These are phyloP conservation scores for Nannobrachium achirus DNA, from an alignment of 2,113 vertebrate species.

Conservation along the genomic window DNA sequence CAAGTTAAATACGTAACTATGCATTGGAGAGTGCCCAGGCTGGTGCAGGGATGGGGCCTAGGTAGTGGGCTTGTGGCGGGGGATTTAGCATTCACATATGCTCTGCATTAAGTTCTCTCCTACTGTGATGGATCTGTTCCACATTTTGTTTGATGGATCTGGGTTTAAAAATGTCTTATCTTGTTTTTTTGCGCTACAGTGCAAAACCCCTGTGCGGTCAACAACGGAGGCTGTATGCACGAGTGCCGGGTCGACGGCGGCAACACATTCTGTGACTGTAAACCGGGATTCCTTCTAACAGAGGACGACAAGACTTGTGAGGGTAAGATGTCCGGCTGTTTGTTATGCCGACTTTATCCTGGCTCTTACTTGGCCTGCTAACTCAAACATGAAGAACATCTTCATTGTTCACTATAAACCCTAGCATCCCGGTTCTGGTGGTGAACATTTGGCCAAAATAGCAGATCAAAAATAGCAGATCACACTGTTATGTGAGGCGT, in stretches of 20 bases:
- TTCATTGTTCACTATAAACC: too few species aligned
- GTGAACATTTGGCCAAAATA: too few species aligned
- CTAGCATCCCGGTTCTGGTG: too few species aligned
- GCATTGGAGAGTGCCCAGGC: slow-evolving; percentile 10
- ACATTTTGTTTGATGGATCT: neutral
- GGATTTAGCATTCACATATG: slow-evolving; percentile 24
- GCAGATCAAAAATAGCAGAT: too few species aligned
- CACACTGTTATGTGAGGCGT: too few species aligned
- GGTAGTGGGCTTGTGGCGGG: neutral
- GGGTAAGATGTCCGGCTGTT: slow-evolving; percentile 75
- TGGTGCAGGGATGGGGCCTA: slow-evolving; percentile 14
- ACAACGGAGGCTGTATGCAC: slow-evolving; percentile 91
- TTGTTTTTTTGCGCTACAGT: slow-evolving; percentile 72
- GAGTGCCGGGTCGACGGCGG: slow-evolving; percentile 78
- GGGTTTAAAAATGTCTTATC: slow-evolving; percentile 2
- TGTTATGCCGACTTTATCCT: too few species aligned
- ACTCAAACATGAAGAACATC: too few species aligned
- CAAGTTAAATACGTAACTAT: slow-evolving; percentile 43
- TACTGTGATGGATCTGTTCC: neutral
- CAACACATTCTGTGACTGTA: slow-evolving; percentile 83
- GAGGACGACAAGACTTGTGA: slow-evolving; percentile 83
- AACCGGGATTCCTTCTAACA: slow-evolving; percentile 80
- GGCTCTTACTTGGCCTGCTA: too few species aligned
- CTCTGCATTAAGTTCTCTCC: slow-evolving; percentile 29
- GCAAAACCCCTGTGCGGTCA: slow-evolving; percentile 80